Evolutionary conservation across 64 coral and sea anemone genomes (phyloP).

Genomic region (Actinia tenebrosa): DNA sequence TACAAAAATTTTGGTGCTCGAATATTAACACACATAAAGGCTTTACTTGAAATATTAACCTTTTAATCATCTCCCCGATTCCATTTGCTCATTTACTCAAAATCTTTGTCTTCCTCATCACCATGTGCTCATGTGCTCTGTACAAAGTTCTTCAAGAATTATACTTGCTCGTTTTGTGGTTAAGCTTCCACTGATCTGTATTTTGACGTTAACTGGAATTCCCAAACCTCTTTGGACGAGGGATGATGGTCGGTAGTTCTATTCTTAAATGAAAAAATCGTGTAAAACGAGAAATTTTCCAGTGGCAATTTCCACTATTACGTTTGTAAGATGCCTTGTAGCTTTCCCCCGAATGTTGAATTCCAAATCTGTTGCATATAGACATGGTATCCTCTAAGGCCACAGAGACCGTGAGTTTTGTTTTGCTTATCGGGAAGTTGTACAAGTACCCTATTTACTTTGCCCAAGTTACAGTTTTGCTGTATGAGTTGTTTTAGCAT

Average conservation of each 20-base stretch:
- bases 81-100: not conserved
- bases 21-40: not conserved
- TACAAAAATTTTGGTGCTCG: not conserved
- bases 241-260: not conserved
- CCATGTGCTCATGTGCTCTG: constrained; percentile 1
- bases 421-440: too few relatives aligned
- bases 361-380: constrained; percentile 47
- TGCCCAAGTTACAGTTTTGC: too few relatives aligned
- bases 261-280: constrained; percentile 1
- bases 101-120: not conserved
- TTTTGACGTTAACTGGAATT: constrained; percentile 15
- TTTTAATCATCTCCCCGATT: not conserved
- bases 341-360: constrained; percentile 26
- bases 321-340: constrained; percentile 11
- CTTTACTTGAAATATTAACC: not conserved
- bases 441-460: too few relatives aligned
- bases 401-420: constrained; percentile 4
- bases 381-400: constrained; percentile 35
- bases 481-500: too few relatives aligned
- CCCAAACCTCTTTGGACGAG: constrained; percentile 36
- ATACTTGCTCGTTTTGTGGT: not conserved
- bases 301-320: constrained; percentile 24
- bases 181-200: not conserved
- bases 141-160: constrained; percentile 27
- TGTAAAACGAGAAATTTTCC: constrained; percentile 16